A percentile compares a stretch with the other conserved stretches of the same genome.
Conservation (phyloP, 2,888 invertebrate genomes). For the Sipha maydis region DNA sequence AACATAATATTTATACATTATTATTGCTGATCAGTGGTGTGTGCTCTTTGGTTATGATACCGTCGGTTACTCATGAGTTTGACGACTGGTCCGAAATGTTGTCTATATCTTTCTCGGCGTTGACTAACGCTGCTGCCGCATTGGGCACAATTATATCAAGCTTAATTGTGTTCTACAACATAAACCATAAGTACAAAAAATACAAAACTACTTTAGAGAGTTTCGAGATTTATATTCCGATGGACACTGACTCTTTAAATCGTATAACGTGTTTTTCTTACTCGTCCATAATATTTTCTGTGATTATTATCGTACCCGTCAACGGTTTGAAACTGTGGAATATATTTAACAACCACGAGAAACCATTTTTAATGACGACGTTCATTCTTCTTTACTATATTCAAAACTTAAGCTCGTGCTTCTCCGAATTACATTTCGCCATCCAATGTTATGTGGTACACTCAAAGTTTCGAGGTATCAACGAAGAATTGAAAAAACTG, state of each 20-base stretch:
- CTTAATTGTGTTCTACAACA: neutral
- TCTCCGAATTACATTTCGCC: constrained; percentile 46
- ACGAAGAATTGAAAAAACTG: constrained; percentile 19
- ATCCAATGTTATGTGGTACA: constrained; percentile 18
- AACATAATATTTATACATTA: neutral
- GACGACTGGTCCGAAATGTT: neutral
- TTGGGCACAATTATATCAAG: neutral
- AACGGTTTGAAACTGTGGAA: constrained; percentile 34
- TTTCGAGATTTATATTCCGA: neutral
- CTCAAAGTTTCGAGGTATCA: constrained; percentile 27
- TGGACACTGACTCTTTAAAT: too few species aligned
- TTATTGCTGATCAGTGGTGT: neutral
- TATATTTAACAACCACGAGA: constrained; percentile 13
- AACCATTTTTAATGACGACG: constrained; percentile 23
- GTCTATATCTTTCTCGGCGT: neutral
- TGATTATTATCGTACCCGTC: neutral
- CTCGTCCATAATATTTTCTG: neutral
- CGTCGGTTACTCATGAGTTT: neutral
- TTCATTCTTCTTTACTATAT: constrained; percentile 46
- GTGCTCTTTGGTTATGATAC: neutral
- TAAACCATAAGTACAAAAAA: neutral
- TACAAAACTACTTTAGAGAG: neutral
- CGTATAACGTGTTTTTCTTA: neutral
- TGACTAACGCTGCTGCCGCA: neutral
- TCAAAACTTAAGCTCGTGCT: constrained; percentile 52